A percentile compares a stretch with the other conserved stretches of the same genome.
These are phyloP conservation scores for Teleogryllus oceanicus DNA, from an alignment of 2,888 invertebrate genomes.

Conservation along the genomic window DNA sequence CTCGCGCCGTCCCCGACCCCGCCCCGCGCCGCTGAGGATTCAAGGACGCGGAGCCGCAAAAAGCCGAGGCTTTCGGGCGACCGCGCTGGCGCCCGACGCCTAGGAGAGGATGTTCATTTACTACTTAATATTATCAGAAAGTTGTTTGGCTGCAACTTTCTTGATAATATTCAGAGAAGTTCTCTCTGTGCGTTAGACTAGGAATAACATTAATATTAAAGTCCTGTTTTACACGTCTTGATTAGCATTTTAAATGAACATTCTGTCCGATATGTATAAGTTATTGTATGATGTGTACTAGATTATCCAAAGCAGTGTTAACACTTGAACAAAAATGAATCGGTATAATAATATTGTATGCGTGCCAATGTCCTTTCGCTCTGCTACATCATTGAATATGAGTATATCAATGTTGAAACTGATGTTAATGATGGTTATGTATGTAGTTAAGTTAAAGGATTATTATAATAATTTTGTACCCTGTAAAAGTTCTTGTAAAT, in stretches of 20 bases:
- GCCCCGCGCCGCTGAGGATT: no score
- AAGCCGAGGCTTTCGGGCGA: no score
- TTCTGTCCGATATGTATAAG: background rate
- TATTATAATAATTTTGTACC: constrained; percentile 3
- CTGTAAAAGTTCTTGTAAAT: constrained; percentile 7
- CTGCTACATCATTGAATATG: background rate
- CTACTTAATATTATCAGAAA: background rate
- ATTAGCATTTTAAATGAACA: background rate
- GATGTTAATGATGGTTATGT: background rate
- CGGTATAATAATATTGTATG: background rate
- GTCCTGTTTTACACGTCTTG: background rate
- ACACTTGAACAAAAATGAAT: background rate
- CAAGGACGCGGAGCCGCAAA: no score
- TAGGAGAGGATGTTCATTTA: background rate
- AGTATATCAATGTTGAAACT: background rate
- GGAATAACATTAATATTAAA: background rate
- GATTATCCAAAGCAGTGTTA: background rate
- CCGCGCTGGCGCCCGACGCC: no score
- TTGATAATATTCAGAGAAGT: constrained; percentile 18
- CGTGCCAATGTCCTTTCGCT: background rate
- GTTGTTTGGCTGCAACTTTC: constrained; percentile 18
- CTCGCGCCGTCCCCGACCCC: no score
- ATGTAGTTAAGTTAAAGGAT: background rate
- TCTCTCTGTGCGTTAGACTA: background rate
- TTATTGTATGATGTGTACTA: constrained; percentile 11